phyloP scores from a whole-genome alignment of 2,113 vertebrate genomes.

The Podocnemis expansa region DNA sequence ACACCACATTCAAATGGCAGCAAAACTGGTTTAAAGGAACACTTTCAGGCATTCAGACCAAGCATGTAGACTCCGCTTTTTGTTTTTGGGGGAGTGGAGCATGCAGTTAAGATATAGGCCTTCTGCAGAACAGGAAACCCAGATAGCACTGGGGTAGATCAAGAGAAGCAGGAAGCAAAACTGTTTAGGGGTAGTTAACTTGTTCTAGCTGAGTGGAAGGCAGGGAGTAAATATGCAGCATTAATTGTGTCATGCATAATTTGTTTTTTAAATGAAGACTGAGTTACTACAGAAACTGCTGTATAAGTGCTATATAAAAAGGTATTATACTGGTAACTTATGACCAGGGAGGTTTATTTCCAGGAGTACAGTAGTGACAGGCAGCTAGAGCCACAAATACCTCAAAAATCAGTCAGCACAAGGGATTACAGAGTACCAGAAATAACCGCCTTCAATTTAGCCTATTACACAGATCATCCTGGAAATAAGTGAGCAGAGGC shows the following conservation, averaged over 20 bases:
- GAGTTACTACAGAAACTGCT: not conserved
- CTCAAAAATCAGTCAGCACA: not conserved
- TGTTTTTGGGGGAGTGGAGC: not conserved
- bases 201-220: not conserved
- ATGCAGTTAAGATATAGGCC: not conserved
- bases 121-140: not conserved
- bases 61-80: not conserved
- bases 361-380: not conserved
- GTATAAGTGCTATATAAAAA: not conserved
- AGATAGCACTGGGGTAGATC: not conserved
- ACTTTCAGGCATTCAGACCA: not conserved
- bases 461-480: not conserved
- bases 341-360: not conserved
- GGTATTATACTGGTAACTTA: not conserved
- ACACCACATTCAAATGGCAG: not conserved
- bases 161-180: not conserved
- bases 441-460: not conserved
- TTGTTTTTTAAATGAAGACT: not conserved
- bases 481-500: rapidly evolving
- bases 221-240: not conserved
- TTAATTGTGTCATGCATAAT: not conserved
- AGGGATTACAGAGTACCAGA: not conserved
- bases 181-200: slow-evolving; percentile 9
- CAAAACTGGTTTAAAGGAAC: slow-evolving; percentile 27
- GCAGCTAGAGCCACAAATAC: not conserved